Evolutionary conservation across 2,797 vertebrate species (phyloP).

Genomic region (Lepilemur septentrionalis): DNA sequence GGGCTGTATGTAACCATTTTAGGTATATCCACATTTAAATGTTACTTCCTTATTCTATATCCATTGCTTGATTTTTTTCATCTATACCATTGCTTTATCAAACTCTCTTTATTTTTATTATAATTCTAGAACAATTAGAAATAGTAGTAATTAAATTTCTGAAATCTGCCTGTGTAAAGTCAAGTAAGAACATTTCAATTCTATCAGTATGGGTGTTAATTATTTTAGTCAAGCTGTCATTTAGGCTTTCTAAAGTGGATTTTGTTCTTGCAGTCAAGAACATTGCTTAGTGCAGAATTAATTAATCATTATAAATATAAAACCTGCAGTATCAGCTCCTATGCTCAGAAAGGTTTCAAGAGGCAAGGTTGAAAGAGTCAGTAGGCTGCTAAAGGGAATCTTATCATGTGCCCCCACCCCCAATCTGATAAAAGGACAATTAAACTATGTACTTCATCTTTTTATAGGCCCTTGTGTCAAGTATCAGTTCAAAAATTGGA

Average conservation of each 20-base stretch:
- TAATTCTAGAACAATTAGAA: slow-evolving; percentile 84
- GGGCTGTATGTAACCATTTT: not conserved
- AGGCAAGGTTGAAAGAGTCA: slow-evolving; percentile 90
- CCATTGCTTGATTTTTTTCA: not conserved
- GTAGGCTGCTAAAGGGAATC: slow-evolving; percentile 86
- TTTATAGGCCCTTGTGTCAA: slow-evolving; percentile 76
- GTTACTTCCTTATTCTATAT: slow-evolving; percentile 35
- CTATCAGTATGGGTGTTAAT: slow-evolving; percentile 88
- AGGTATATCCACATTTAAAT: not conserved
- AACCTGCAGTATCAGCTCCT: slow-evolving; percentile 90
- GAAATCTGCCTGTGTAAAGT: slow-evolving; percentile 79
- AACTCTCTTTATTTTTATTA: slow-evolving; percentile 76
- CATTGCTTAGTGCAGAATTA: slow-evolving; percentile 91
- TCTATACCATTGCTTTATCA: slow-evolving; percentile 41
- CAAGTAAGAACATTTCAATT: slow-evolving; percentile 84
- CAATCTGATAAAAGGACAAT: slow-evolving; percentile 86
- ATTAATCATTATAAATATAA: slow-evolving; percentile 92
- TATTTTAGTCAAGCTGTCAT: slow-evolving; percentile 91
- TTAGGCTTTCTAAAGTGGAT: slow-evolving; percentile 89
- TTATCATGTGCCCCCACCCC: slow-evolving; percentile 54
- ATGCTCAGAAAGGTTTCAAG: slow-evolving; percentile 86
- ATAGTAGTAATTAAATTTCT: slow-evolving; percentile 86
- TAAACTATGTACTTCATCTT: slow-evolving; percentile 82
- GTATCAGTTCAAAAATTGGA: slow-evolving; percentile 64
- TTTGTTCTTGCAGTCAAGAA: slow-evolving; percentile 89